Conservation (phyloP, 2,113 vertebrate species). For the Planiliza haematocheilus region DNA sequence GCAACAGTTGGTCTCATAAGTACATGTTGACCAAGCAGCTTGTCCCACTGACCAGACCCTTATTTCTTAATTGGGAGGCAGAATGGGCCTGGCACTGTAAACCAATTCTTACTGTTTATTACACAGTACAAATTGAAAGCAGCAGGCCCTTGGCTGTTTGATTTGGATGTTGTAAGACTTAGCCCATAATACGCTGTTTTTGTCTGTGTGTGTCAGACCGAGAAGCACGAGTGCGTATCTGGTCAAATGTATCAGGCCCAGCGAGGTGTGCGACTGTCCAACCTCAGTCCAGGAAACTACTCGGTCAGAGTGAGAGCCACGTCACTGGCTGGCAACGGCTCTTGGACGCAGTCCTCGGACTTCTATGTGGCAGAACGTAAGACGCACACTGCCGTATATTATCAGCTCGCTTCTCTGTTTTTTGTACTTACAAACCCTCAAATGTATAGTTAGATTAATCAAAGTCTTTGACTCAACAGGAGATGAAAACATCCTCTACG, state of each 20-base stretch:
- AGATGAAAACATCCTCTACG: slow-evolving; percentile 87
- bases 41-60: not conserved
- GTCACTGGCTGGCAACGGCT: slow-evolving; percentile 96
- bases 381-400: slow-evolving; percentile 25
- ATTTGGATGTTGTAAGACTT: not conserved
- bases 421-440: not conserved
- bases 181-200: not conserved
- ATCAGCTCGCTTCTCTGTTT: not conserved
- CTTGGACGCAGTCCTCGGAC: slow-evolving; percentile 90
- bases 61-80: slow-evolving; percentile 3
- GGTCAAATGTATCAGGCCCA: slow-evolving; percentile 89
- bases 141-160: slow-evolving; percentile 5
- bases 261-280: slow-evolving; percentile 87
- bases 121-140: slow-evolving; percentile 19
- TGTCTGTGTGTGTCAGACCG: slow-evolving; percentile 68
- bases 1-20: not conserved
- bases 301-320: slow-evolving; percentile 93
- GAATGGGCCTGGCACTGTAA: not conserved
- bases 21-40: not conserved
- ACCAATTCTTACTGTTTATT: not conserved
- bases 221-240: slow-evolving; percentile 94
- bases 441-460: not conserved
- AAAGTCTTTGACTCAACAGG: slow-evolving; percentile 69
- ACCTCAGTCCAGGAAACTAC: slow-evolving; percentile 94
- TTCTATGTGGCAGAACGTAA: slow-evolving; percentile 94